Evolutionary conservation across 2,797 vertebrate species (phyloP).

Genomic region (Parauchenoglanis punctatus): DNA sequence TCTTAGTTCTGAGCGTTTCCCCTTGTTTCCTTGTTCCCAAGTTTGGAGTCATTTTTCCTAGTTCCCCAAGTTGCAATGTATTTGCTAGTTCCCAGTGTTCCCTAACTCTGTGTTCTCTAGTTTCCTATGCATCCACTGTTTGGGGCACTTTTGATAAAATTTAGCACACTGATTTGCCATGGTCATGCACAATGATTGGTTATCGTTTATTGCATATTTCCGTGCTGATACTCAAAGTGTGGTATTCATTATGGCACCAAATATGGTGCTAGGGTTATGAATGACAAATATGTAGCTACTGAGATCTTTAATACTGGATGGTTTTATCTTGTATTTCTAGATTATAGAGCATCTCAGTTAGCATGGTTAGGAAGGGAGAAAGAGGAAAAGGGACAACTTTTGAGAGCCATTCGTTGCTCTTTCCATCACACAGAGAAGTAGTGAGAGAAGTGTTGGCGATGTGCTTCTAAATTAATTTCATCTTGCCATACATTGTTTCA

Average conservation of each 20-base stretch:
- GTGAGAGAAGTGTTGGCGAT: constrained; percentile 66
- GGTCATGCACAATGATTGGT: not conserved
- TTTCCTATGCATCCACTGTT: not conserved
- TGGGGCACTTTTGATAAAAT: not conserved
- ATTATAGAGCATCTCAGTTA: not conserved
- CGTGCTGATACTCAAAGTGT: not conserved
- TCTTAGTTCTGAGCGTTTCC: not conserved
- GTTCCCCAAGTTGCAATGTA: not conserved
- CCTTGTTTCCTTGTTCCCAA: not conserved
- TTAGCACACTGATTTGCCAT: not conserved
- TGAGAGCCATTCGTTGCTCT: constrained; percentile 56
- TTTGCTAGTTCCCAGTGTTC: not conserved
- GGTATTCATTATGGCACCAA: not conserved
- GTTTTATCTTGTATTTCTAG: not conserved
- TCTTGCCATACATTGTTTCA: constrained; percentile 57
- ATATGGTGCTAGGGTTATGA: not conserved
- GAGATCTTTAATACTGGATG: not conserved
- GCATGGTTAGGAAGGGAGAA: not conserved
- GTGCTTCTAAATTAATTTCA: constrained; percentile 74
- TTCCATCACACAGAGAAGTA: constrained; percentile 52
- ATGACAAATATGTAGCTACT: not conserved
- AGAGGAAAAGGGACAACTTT: not conserved
- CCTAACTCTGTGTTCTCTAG: not conserved
- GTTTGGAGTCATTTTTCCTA: not conserved
- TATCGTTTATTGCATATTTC: not conserved